A percentile compares a stretch with the other conserved stretches of the same genome.
Conservation (phyloP, 2,797 vertebrate species). For the Gymnothorax reevesii region DNA sequence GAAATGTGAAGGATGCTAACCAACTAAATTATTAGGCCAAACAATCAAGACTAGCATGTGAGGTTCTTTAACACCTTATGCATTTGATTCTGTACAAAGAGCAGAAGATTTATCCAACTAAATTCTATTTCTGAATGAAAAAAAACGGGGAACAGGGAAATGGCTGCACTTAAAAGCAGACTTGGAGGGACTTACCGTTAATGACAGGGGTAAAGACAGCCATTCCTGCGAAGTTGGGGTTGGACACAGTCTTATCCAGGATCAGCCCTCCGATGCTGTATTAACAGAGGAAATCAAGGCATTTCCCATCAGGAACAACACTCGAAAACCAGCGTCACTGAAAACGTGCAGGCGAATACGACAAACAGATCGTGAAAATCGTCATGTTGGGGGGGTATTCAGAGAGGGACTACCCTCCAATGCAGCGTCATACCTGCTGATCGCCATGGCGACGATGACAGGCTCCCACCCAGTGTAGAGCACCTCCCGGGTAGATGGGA, state of each 20-base stretch:
- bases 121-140: not conserved
- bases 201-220: constrained; percentile 92
- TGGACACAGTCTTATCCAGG: constrained; percentile 88
- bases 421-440: constrained; percentile 81
- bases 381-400: too few species aligned
- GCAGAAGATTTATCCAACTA: too few species aligned
- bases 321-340: too few species aligned
- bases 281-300: not conserved
- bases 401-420: too few species aligned
- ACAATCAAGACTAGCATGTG: too few species aligned
- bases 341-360: not conserved
- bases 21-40: too few species aligned
- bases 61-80: too few species aligned
- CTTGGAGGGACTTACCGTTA: constrained; percentile 79
- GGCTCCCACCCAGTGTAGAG: constrained; percentile 92
- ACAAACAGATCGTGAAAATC: not conserved
- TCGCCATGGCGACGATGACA: constrained; percentile 89
- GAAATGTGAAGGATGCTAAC: too few species aligned
- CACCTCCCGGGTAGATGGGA: constrained; percentile 84
- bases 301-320: too few species aligned
- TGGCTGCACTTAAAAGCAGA: not conserved
- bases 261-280: constrained; percentile 88
- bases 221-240: constrained; percentile 88
- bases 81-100: too few species aligned
- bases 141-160: not conserved